These are phyloP conservation scores for Pseudois nayaur DNA, from an alignment of 2,113 vertebrate genomes.

Conservation along the genomic window DNA sequence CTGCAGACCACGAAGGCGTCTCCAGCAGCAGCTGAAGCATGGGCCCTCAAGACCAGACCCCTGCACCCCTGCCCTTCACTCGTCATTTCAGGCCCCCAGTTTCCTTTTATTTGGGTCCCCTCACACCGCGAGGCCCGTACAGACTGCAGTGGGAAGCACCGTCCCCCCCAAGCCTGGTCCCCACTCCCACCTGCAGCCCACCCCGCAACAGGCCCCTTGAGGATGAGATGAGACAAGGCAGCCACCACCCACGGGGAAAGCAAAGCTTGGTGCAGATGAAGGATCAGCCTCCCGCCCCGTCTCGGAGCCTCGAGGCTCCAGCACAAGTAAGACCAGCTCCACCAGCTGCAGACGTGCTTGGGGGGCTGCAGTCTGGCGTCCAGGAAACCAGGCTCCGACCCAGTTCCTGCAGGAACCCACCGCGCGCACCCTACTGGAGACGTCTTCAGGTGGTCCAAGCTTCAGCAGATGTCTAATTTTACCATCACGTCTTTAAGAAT, in stretches of 20 bases:
- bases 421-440: fast-evolving
- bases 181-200: neutral
- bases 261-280: neutral
- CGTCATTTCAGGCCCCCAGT: neutral
- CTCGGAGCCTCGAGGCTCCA: neutral
- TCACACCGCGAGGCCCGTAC: neutral
- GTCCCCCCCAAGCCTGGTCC: neutral
- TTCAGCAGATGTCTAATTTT: neutral
- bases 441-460: neutral
- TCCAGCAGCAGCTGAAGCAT: neutral
- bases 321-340: neutral
- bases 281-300: neutral
- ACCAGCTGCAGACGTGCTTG: neutral
- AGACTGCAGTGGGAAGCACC: neutral
- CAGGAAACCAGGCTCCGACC: neutral
- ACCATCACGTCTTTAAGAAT: neutral
- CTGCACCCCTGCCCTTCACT: neutral
- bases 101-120: neutral
- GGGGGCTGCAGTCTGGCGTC: neutral
- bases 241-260: neutral
- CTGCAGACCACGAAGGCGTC: too few species aligned
- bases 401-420: neutral
- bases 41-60: too few species aligned
- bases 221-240: too few species aligned
- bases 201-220: neutral